These are phyloP conservation scores for Asteroscopus sphinx DNA, from an alignment of 2,888 invertebrate species.

Conservation along the genomic window DNA sequence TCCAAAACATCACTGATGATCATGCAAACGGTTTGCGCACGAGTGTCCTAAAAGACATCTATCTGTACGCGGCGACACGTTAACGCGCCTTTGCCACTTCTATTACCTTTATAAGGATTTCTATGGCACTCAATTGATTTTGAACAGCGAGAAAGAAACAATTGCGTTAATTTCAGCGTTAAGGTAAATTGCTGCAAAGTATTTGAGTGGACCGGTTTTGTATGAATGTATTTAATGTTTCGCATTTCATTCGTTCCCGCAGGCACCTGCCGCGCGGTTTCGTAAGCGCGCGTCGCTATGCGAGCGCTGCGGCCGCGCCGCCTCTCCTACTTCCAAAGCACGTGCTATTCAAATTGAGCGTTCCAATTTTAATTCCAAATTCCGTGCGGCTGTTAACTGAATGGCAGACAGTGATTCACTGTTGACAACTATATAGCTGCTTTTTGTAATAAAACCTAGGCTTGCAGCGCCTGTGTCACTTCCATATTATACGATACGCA, in stretches of 20 bases:
- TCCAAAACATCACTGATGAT: too few species aligned
- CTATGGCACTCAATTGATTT: conserved; percentile 60
- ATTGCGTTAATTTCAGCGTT: conserved; percentile 40
- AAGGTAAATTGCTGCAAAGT: conserved; percentile 45
- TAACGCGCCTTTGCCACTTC: too few species aligned
- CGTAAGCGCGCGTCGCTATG: conserved; percentile 59
- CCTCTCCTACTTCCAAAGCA: conserved; percentile 58
- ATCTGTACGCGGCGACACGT: too few species aligned
- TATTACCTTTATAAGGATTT: too few species aligned
- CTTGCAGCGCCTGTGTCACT: conserved; percentile 12
- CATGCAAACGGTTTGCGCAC: too few species aligned
- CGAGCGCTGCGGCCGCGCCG: conserved; percentile 30
- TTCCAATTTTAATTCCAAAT: conserved; percentile 69
- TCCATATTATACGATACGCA: conserved; percentile 8
- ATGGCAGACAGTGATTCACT: conserved; percentile 68
- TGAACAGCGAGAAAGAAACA: conserved; percentile 58
- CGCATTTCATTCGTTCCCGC: conserved; percentile 66
- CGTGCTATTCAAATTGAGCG: conserved; percentile 66
- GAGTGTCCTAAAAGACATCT: too few species aligned
- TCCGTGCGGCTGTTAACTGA: conserved; percentile 49
- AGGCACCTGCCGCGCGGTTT: conserved; percentile 69
- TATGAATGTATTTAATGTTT: conserved; percentile 48
- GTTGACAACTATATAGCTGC: conserved; percentile 56
- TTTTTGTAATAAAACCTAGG: conserved; percentile 47
- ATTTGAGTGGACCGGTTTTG: conserved; percentile 52